Conservation (phyloP, 2,113 vertebrate genomes). For the Mesitornis unicolor region DNA sequence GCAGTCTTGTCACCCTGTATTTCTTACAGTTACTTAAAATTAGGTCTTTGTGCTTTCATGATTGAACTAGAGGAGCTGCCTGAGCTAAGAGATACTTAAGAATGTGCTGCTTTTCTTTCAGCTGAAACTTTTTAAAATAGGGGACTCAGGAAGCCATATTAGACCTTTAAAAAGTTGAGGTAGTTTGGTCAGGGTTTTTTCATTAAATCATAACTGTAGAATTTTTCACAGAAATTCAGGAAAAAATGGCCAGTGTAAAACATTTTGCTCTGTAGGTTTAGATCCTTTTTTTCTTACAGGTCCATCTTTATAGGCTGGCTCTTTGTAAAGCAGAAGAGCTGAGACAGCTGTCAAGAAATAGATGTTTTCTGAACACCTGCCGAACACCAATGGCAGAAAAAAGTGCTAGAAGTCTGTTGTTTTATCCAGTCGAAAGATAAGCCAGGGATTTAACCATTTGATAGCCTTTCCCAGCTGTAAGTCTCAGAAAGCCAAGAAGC, state of each 20-base stretch:
- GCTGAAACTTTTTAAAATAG: not conserved
- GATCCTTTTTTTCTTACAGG: not conserved
- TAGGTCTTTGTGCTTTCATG: not conserved
- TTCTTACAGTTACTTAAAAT: constrained; percentile 22
- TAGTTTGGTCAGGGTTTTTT: not conserved
- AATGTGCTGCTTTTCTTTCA: not conserved
- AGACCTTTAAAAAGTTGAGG: not conserved
- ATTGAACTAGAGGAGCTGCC: not conserved
- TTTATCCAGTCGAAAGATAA: not conserved
- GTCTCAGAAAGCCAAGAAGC: not conserved
- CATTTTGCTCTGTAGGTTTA: not conserved
- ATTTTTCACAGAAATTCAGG: not conserved
- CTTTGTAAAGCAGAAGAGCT: not conserved
- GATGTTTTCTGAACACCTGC: not conserved
- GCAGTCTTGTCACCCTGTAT: not conserved
- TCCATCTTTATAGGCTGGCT: not conserved
- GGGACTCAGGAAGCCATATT: not conserved
- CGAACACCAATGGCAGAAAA: not conserved
- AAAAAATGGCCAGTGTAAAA: not conserved
- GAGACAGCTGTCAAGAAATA: not conserved
- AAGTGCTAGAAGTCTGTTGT: not conserved
- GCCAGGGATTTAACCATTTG: not conserved
- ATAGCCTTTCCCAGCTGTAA: not conserved
- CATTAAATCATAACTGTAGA: not conserved
- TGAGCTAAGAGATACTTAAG: not conserved